Base-by-base conservation (phyloP, 2,888 invertebrate genomes). In the Autographa gamma region DNA sequence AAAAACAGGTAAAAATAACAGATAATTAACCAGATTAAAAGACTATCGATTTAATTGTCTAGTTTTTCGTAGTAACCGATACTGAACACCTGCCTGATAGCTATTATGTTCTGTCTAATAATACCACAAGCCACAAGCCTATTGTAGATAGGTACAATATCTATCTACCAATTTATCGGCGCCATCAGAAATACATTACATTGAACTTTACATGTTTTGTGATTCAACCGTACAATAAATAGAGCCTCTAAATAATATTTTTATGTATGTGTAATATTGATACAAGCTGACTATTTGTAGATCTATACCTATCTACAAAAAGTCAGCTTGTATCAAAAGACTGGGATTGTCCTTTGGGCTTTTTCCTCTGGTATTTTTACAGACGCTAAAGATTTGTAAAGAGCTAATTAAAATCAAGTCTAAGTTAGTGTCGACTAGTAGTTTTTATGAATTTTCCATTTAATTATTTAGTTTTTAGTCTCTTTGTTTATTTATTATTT, bases 111-210 rank as follows among this genome's bases (percentile, higher is more conserved):
- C 8, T n/a, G 43, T 48, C n/a, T 48, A 48, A n/a, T 48, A 48
- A 48, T 48, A 48, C n/a, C 48, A 48, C n/a, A 48, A n/a, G 48
- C 48, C 48, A 48, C 48, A n/a, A 7, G 7, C 38, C n/a, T 48
- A 48, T 48, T 43, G 43, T 43, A 14, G 43, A 16, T 16, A 43
- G 43, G 16, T 16, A 16, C 9, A 14, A 43, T 43, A 43, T 6
- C 16, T 43, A 14, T 43, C 43, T 16, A 43, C 14, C 16, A 43
- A 43, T 16, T 16, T 48, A 48, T 48, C n/a, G 7, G 48, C 48
- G 48, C 48, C 48, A 48, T n/a, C 48, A n/a, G n/a, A 48, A 48
- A 48, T 48, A n/a, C 48, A 48, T 48, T n/a, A 48, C 48, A 48
- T 48, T 48, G 48, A 48, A 48, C 48, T 48, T 48, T 48, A n/a